Conservation (phyloP, 2,797 vertebrate species). For the Schizopygopsis malacanthus region DNA sequence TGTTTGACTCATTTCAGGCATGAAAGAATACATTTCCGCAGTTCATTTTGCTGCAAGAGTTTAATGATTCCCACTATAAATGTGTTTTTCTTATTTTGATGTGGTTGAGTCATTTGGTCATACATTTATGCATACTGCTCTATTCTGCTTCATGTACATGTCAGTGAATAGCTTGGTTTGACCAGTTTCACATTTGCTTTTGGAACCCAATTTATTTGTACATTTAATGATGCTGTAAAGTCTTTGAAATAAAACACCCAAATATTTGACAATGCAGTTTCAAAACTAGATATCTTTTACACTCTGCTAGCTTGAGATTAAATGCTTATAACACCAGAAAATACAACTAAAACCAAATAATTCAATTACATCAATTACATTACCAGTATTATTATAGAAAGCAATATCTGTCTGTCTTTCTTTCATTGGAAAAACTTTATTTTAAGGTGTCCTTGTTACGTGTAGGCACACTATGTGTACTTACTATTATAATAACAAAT, state of each 20-base stretch:
- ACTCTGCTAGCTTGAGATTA: neutral
- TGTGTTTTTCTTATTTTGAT: neutral
- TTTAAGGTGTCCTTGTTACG: too few species aligned
- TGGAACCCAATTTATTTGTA: neutral
- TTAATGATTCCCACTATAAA: slow-evolving; percentile 12
- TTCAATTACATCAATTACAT: neutral
- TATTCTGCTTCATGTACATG: slow-evolving; percentile 20
- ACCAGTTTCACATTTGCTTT: neutral
- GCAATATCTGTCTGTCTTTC: too few species aligned
- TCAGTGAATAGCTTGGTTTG: neutral
- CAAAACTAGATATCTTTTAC: neutral
- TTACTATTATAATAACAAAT: too few species aligned
- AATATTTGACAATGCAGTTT: neutral
- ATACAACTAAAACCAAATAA: neutral
- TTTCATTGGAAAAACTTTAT: too few species aligned
- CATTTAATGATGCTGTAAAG: neutral
- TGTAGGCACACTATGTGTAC: too few species aligned
- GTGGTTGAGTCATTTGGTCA: slow-evolving; percentile 31
- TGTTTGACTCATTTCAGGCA: slow-evolving; percentile 8
- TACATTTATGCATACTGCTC: slow-evolving; percentile 21
- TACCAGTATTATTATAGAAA: neutral
- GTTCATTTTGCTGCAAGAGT: neutral
- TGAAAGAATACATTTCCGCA: neutral
- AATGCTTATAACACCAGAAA: neutral
- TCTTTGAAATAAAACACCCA: neutral